Evolutionary conservation across 1,140 invertebrate species (phyloP).

Genomic region (Pissodes strobi): DNA sequence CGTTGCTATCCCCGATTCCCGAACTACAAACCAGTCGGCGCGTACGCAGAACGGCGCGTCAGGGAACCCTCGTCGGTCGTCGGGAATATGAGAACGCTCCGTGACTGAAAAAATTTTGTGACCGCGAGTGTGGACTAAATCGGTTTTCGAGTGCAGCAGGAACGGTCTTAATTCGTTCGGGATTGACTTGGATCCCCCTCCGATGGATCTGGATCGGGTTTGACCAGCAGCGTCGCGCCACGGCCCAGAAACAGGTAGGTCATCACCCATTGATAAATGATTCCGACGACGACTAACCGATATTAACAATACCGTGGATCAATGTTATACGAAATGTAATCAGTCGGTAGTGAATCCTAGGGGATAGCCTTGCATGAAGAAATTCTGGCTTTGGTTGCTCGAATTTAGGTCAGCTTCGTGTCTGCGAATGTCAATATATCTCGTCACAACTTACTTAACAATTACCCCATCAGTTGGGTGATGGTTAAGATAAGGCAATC

Average conservation of each 20-base stretch:
- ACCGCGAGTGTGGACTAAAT: neutral
- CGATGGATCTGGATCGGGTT: neutral
- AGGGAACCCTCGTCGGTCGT: constrained; percentile 48
- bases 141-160: neutral
- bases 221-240: neutral
- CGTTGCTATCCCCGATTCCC: constrained; percentile 7
- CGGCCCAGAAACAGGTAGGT: constrained; percentile 10
- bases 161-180: neutral
- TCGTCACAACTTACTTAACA: too few species aligned
- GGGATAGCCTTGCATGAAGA: too few species aligned
- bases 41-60: constrained; percentile 23
- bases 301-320: neutral
- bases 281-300: neutral
- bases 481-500: too few species aligned
- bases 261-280: neutral
- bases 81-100: neutral
- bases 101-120: neutral
- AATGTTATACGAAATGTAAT: too few species aligned
- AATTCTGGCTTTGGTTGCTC: too few species aligned
- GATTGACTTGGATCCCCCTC: neutral
- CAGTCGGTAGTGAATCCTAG: too few species aligned
- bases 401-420: too few species aligned
- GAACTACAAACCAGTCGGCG: constrained; percentile 54
- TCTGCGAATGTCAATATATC: too few species aligned
- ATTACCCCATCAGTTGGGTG: too few species aligned